Conservation (phyloP, 2,113 vertebrate genomes). For the Chamaea fasciata region DNA sequence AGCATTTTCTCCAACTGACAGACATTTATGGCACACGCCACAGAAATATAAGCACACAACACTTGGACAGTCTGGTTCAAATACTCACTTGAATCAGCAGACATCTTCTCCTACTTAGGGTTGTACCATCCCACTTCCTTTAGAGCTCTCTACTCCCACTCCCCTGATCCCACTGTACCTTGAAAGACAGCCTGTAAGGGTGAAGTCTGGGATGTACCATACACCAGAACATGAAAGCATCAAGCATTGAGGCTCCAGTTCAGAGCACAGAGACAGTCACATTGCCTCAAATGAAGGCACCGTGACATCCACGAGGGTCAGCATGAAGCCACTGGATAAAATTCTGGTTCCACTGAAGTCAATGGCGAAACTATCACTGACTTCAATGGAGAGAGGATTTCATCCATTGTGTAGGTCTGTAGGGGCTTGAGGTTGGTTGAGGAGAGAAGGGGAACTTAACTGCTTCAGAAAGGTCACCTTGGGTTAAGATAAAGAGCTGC, state of each 20-base stretch:
- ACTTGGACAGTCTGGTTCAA: not conserved
- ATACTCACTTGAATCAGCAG: not conserved
- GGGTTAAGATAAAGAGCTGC: slow-evolving; percentile 53
- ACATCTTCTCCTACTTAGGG: not conserved
- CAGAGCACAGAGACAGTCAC: not conserved
- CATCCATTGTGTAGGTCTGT: slow-evolving; percentile 37
- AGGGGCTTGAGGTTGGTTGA: not conserved
- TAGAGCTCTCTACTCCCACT: not conserved
- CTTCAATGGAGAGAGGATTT: slow-evolving; percentile 23
- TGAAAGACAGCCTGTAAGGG: not conserved
- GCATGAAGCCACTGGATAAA: slow-evolving; percentile 12
- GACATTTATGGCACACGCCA: not conserved
- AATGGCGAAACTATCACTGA: not conserved
- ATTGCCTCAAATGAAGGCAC: not conserved
- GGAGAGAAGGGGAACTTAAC: slow-evolving; percentile 39
- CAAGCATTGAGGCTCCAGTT: not conserved
- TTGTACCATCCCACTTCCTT: not conserved
- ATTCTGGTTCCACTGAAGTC: slow-evolving; percentile 24
- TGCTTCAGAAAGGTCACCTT: slow-evolving; percentile 46
- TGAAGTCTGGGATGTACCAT: not conserved
- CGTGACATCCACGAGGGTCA: slow-evolving; percentile 12
- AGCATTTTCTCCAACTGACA: not conserved
- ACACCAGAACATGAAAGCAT: not conserved
- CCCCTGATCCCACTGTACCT: not conserved
- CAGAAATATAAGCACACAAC: not conserved